These are phyloP conservation scores for Chelidonichthys spinosus DNA, from an alignment of 2,797 vertebrate species.

Conservation along the genomic window DNA sequence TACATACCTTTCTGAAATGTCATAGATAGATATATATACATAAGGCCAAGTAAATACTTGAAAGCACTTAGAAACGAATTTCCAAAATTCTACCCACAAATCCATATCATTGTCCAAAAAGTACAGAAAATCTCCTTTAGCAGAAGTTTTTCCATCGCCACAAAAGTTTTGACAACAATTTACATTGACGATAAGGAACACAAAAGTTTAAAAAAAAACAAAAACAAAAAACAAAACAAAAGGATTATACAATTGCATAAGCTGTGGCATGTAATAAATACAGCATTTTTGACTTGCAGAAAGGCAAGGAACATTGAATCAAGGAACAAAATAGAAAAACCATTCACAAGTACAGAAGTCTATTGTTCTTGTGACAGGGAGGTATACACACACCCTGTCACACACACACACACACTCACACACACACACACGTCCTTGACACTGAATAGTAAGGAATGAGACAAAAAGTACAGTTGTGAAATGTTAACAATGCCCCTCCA, in stretches of 20 bases:
- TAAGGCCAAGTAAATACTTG: conserved; percentile 94
- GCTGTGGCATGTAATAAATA: conserved; percentile 90
- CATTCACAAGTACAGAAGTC: conserved; percentile 87
- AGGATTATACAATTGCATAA: conserved; percentile 91
- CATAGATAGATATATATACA: conserved; percentile 90
- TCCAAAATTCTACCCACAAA: conserved; percentile 93
- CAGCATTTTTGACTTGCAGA: conserved; percentile 92
- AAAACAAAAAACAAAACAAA: conserved; percentile 62
- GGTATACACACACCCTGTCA: conserved; percentile 57
- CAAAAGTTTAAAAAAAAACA: conserved; percentile 70
- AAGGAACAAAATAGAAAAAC: conserved; percentile 82
- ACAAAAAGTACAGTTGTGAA: conserved; percentile 76
- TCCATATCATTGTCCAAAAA: conserved; percentile 90
- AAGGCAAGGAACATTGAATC: conserved; percentile 88
- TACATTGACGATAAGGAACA: conserved; percentile 85
- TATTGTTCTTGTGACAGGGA: conserved; percentile 76
- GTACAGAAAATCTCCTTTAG: conserved; percentile 84
- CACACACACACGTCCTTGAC: conserved; percentile 65
- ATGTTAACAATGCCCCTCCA: conserved; percentile 48
- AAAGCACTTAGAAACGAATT: conserved; percentile 93
- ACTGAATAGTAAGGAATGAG: conserved; percentile 82
- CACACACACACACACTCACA: conserved; percentile 39
- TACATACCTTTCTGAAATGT: conserved; percentile 91
- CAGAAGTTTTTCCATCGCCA: conserved; percentile 84
- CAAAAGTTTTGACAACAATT: conserved; percentile 87